These are phyloP conservation scores for Bos taurus DNA, from an alignment of 2,113 vertebrate genomes.

Conservation along the genomic window DNA sequence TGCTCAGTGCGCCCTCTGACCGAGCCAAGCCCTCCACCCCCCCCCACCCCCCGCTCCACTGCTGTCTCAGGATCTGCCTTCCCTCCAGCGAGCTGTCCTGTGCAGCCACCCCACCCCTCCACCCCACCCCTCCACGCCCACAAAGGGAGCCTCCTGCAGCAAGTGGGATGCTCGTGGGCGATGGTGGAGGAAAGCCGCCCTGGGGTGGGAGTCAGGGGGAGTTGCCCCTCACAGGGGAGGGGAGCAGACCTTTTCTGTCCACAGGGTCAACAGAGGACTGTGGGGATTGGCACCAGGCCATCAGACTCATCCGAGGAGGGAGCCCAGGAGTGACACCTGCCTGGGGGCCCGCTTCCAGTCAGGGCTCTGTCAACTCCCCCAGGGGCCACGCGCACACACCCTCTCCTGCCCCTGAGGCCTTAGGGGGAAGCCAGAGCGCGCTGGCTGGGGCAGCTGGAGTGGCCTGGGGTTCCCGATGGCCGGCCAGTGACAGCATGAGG, in stretches of 20 bases:
- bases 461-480: not conserved
- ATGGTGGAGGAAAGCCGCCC: not conserved
- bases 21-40: not conserved
- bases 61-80: not conserved
- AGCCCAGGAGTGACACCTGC: not conserved
- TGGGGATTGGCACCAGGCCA: not conserved
- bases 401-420: not conserved
- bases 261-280: not conserved
- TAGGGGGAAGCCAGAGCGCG: not conserved
- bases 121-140: too few species aligned
- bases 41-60: not conserved
- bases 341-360: not conserved
- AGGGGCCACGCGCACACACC: not conserved
- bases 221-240: too few species aligned
- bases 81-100: not conserved
- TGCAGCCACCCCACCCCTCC: not conserved
- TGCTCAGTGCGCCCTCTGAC: rapidly evolving
- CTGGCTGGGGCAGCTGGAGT: not conserved
- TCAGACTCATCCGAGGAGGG: not conserved
- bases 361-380: not conserved
- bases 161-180: not conserved
- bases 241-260: not conserved
- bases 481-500: not conserved
- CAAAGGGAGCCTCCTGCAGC: too few species aligned
- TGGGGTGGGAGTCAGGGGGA: too few species aligned